phyloP scores from a whole-genome alignment of 2,888 invertebrate species.

The Nomada lathburiana region DNA sequence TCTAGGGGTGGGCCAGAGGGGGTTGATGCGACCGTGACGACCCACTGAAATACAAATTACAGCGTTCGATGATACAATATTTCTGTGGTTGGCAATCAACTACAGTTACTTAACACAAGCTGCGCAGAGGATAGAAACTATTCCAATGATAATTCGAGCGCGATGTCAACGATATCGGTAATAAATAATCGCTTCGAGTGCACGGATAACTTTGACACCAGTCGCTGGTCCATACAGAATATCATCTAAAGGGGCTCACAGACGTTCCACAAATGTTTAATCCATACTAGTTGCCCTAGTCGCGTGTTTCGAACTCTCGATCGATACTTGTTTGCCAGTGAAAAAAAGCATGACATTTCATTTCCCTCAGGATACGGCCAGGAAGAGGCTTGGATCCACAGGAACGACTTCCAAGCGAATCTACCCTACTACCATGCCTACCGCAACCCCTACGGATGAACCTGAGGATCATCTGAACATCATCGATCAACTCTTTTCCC shows the following conservation, averaged over 20 bases:
- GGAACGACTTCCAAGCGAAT: conserved; percentile 75
- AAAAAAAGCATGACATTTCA: too few species aligned
- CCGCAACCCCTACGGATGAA: conserved; percentile 70
- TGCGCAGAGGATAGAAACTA: background rate
- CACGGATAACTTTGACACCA: background rate
- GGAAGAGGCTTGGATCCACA: conserved; percentile 81
- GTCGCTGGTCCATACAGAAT: background rate
- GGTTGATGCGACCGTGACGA: conserved; percentile 15
- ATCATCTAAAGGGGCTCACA: too few species aligned
- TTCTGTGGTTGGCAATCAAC: conserved; percentile 3
- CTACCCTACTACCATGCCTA: conserved; percentile 69
- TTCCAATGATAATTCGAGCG: conserved; percentile 17
- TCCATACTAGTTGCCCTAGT: too few species aligned
- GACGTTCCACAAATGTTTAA: too few species aligned
- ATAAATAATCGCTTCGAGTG: background rate
- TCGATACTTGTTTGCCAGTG: too few species aligned
- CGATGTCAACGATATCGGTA: conserved; percentile 19
- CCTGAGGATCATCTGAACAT: too few species aligned
- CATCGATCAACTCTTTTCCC: conserved; percentile 5
- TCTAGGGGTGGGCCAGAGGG: background rate
- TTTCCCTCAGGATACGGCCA: conserved; percentile 78
- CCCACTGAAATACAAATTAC: background rate
- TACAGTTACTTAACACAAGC: conserved; percentile 47
- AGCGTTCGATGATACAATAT: conserved; percentile 17
- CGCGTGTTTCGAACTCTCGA: too few species aligned